Evolutionary conservation across 2,797 vertebrate species (phyloP).

Genomic region (Danio aesculapii): DNA sequence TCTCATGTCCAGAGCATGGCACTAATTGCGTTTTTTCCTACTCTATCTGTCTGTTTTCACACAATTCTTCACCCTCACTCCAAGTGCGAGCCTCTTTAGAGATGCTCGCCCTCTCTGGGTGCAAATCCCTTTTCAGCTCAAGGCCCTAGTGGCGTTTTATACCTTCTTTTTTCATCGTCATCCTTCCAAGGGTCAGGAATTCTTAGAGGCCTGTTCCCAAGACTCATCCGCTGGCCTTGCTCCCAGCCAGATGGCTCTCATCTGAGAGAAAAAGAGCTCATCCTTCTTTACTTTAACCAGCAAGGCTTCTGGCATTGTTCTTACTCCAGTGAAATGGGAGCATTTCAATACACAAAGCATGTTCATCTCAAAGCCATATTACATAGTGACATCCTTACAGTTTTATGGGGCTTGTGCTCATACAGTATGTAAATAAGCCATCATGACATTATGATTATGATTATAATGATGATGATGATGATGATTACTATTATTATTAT

Average conservation of each 20-base stretch:
- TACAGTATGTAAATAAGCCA: constrained; percentile 5
- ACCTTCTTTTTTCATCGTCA: constrained; percentile 9
- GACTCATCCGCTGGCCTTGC: constrained; percentile 49
- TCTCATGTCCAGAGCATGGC: constrained; percentile 37
- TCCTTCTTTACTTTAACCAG: constrained; percentile 56
- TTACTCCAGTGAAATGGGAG: constrained; percentile 22
- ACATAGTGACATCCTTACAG: not conserved
- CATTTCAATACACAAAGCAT: constrained; percentile 21
- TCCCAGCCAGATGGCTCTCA: constrained; percentile 57
- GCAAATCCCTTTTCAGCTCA: constrained; percentile 34
- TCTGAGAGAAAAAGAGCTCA: constrained; percentile 42
- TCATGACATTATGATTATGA: too few species aligned
- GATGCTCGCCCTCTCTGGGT: constrained; percentile 15
- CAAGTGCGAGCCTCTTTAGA: constrained; percentile 15
- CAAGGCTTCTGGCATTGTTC: constrained; percentile 48
- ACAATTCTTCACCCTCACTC: constrained; percentile 5
- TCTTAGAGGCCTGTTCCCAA: constrained; percentile 43
- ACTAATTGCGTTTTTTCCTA: not conserved
- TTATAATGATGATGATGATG: too few species aligned
- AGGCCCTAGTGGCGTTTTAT: constrained; percentile 13
- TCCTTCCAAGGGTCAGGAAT: constrained; percentile 44
- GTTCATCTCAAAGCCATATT: constrained; percentile 21
- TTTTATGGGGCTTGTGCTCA: not conserved
- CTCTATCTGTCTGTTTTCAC: constrained; percentile 19
- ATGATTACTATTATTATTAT: too few species aligned